Evolutionary conservation across 2,113 vertebrate genomes (phyloP).

Genomic region (Chrysochloris asiatica): DNA sequence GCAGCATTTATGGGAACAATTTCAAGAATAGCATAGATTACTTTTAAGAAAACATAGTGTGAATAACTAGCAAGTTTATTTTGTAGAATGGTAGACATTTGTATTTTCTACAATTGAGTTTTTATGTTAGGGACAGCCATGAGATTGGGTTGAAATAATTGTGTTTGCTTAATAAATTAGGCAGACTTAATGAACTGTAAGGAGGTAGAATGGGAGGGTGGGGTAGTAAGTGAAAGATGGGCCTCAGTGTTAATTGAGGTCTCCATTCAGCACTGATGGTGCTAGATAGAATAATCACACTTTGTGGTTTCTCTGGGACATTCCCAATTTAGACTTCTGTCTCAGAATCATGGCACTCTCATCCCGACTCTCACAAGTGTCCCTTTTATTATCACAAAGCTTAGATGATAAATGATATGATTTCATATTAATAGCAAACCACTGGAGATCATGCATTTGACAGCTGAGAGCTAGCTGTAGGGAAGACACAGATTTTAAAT

Average conservation of each 20-base stretch:
- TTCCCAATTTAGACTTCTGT: neutral
- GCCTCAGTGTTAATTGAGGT: neutral
- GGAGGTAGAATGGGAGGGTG: neutral
- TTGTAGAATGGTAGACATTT: slow-evolving; percentile 33
- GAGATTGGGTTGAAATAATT: neutral
- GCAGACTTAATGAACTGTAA: neutral
- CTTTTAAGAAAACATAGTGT: neutral
- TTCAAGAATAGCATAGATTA: slow-evolving; percentile 1
- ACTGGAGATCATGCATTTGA: neutral
- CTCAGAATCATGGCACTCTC: neutral
- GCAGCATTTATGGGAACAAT: neutral
- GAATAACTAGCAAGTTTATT: slow-evolving; percentile 12
- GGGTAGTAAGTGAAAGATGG: neutral
- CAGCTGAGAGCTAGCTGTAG: neutral
- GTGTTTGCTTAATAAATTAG: neutral
- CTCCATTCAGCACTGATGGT: neutral
- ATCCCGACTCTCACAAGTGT: neutral
- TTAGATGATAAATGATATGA: neutral
- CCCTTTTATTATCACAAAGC: neutral
- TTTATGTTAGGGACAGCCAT: neutral
- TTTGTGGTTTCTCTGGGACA: slow-evolving; percentile 4
- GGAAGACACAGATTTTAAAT: neutral
- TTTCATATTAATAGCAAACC: slow-evolving; percentile 12
- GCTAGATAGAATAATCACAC: neutral
- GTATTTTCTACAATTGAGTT: slow-evolving; percentile 11